Evolutionary conservation across 2,888 invertebrate genomes (phyloP), one percentile per base, ranked within the genome.

Genomic region (Meiosimyza platycephala): DNA sequence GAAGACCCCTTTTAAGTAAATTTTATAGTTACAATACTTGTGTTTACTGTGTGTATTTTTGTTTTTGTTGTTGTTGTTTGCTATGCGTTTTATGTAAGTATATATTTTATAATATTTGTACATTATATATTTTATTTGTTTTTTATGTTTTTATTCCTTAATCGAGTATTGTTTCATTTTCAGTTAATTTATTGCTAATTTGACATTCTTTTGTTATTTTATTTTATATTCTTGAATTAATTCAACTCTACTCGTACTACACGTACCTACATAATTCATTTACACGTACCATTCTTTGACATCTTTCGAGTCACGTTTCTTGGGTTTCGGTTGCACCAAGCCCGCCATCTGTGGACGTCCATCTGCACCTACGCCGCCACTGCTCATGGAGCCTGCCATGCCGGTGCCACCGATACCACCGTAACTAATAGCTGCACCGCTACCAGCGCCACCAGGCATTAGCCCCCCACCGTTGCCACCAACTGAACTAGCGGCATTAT

Each of bases 261-360:
- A 28, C 28, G 28, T 28, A 28, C 28, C 28, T 54, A 52, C 66
- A 68, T 67, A 70, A 71, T 65, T 18, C 60, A 72, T 82, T 91
- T 93, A 96, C 88, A 97, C 97, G 88, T 97, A 97, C 97, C 97
- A 97, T 90, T 97, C 97, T 89, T 97, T 97, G 85, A 97, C 95
- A 86, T 96, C 95, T 90, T 95, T 95, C 76, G 93, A 91, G 85
- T 92, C 92, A 76, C 92, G 90, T 84, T 95, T 94, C 88, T 93
- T 89, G 74, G 90, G 90, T 84, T 90, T 88, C 22, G 87, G 85
- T 55, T 89, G 88, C 65, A 89, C 88, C 72, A 87, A 79, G 67
- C 89, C 87, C 11, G 87, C 84, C 84, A 83, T 76, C 63, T 84
- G 83, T 76, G 85, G 84, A 59, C 88, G 84, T 78, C 88, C 88